Base-by-base conservation (phyloP, 1,140 invertebrate species). In the Drosophila bocqueti region DNA sequence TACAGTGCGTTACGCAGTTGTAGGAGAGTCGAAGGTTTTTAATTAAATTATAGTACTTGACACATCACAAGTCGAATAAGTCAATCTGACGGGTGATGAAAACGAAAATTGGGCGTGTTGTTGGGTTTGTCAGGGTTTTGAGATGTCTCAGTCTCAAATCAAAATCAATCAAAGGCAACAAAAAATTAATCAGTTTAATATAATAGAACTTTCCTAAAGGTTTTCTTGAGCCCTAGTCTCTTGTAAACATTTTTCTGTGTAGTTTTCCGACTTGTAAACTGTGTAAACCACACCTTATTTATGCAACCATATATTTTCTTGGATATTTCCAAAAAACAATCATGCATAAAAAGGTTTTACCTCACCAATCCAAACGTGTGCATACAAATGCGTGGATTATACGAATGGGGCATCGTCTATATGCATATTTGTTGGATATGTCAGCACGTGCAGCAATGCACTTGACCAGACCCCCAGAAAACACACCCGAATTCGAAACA, bases 311-410 rank as follows among this genome's bases (percentile, higher is more conserved):
- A 50, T 34, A 68, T 66, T 31, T 65, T 52, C 16, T 29, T 40
- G 36, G 16, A 21, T 68, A 69, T 16, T 24, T 15, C 65, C 58
- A 45, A 63, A 66, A 59, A 61, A 43, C 24, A 31, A 9, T 45
- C 18, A 10, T 34, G 15, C 15, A 42, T 58, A 26, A 26, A 47
- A 58, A 40, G 34, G 43, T 59, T 42, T 40, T 42, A 58, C 54
- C 58, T 42, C 36, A 34, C 10, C 31, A 36, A 31, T 42, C 8
- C 58, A 54, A 55, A 57, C 36, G 50, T 46, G 57, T 61, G 75
- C 75, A 78, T 78, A 78, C 50, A 78, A 78, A 78, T 78, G 74
- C 38, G 13, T 43, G 66, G 58, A 46, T 78, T 78, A 78, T 77
- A 18, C 34, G 24, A 46, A 34, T 55, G 26, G n/a, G 18, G 21